phyloP scores from a whole-genome alignment of 2,797 vertebrate species.

The Luscinia megarhynchos region DNA sequence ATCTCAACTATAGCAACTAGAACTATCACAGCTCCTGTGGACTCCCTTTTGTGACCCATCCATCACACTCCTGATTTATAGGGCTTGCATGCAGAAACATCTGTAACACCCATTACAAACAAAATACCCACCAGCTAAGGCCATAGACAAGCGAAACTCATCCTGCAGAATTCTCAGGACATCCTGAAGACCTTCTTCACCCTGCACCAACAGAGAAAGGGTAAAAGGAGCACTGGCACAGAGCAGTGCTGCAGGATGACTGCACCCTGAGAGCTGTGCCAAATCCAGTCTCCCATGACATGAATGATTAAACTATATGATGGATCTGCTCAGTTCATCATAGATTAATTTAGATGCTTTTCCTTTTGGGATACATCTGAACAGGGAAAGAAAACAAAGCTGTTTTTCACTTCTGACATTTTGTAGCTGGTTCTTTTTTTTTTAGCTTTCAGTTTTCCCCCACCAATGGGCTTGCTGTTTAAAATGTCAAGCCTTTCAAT shows the following conservation, averaged over 20 bases:
- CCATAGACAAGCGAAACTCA: slow-evolving; percentile 91
- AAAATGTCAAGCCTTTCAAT: slow-evolving; percentile 3
- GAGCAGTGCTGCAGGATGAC: not conserved
- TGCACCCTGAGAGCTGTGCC: not conserved
- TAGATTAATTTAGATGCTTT: slow-evolving; percentile 27
- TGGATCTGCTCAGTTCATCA: slow-evolving; percentile 7
- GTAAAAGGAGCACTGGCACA: not conserved
- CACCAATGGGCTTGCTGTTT: not conserved
- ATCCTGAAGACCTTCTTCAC: slow-evolving; percentile 88
- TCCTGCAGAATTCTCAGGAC: slow-evolving; percentile 91
- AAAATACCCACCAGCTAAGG: slow-evolving; percentile 84
- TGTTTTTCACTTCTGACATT: slow-evolving; percentile 50
- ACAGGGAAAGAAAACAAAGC: slow-evolving; percentile 41
- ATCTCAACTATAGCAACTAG: not conserved
- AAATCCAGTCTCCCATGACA: not conserved
- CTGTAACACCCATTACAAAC: not conserved
- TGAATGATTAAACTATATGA: not conserved
- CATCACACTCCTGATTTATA: not conserved
- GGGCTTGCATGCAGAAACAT: not conserved
- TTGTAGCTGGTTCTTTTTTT: not conserved
- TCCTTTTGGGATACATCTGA: slow-evolving; percentile 9
- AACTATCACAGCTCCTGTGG: not conserved
- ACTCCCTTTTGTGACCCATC: not conserved
- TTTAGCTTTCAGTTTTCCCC: not conserved
- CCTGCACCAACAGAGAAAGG: slow-evolving; percentile 75